Conservation (phyloP, 2,113 vertebrate species). For the Psittacula cyanocephala region DNA sequence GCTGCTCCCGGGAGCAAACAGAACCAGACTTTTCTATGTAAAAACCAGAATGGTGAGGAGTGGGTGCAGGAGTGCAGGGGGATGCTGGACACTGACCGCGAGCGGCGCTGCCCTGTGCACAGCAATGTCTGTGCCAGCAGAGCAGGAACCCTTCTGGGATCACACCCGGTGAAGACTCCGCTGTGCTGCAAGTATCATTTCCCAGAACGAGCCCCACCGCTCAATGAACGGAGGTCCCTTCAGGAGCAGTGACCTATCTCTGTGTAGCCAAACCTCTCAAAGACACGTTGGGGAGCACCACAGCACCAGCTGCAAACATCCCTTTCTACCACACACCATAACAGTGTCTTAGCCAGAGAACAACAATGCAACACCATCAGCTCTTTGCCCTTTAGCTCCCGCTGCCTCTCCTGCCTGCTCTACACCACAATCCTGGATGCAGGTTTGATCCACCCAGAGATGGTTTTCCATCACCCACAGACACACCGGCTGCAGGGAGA, state of each 20-base stretch:
- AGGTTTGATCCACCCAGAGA: not conserved
- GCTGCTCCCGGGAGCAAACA: conserved; percentile 55
- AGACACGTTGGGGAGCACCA: not conserved
- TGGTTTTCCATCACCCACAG: not conserved
- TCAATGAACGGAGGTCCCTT: accelerated
- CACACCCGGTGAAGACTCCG: not conserved
- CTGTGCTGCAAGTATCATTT: not conserved
- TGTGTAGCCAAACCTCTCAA: not conserved
- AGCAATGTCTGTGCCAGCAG: conserved; percentile 23
- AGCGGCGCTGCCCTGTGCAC: not conserved
- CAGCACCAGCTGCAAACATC: not conserved
- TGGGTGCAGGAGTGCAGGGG: not conserved
- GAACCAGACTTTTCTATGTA: conserved; percentile 27
- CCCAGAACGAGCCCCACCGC: not conserved
- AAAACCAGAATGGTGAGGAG: conserved; percentile 17
- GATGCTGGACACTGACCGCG: not conserved
- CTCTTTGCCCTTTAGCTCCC: not conserved
- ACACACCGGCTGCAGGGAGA: not conserved
- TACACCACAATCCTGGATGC: not conserved
- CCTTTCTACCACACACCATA: not conserved
- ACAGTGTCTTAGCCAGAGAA: not conserved
- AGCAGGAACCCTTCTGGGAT: not conserved
- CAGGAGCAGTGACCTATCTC: not conserved
- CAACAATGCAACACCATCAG: not conserved
- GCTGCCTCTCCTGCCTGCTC: not conserved